These are phyloP conservation scores for Hyla sarda DNA, from an alignment of 2,113 vertebrate species.

Conservation along the genomic window DNA sequence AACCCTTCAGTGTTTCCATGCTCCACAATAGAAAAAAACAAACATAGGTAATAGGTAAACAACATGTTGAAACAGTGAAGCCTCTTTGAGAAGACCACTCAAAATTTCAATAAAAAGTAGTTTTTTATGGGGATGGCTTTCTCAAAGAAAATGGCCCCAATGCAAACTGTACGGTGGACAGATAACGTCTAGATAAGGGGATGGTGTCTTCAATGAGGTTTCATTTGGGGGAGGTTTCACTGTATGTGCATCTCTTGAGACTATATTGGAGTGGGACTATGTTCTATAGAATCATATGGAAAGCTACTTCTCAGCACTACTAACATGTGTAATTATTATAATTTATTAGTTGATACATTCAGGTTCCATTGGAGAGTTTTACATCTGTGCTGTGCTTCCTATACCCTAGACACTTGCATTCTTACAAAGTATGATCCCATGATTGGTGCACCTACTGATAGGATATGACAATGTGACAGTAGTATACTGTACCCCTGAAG, in stretches of 20 bases:
- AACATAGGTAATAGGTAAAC: background rate
- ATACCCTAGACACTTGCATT: background rate
- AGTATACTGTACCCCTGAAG: background rate
- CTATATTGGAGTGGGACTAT: background rate
- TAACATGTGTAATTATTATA: background rate
- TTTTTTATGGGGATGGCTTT: too few relatives aligned
- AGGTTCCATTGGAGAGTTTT: too few relatives aligned
- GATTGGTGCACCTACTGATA: background rate
- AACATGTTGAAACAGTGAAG: background rate
- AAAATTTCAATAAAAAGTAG: too few relatives aligned
- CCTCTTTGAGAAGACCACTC: too few relatives aligned
- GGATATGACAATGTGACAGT: slow-evolving; percentile 3
- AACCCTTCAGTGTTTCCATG: background rate
- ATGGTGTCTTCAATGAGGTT: too few relatives aligned
- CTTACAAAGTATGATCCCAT: background rate
- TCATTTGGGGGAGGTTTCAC: too few relatives aligned
- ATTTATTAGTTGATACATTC: background rate
- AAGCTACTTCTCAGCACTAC: background rate
- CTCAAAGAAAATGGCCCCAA: too few relatives aligned
- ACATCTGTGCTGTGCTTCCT: background rate
- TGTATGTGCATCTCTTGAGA: background rate
- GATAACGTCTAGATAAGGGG: too few relatives aligned
- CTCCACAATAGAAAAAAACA: background rate
- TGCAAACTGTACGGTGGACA: too few relatives aligned
- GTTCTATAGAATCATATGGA: background rate